Evolutionary conservation across 1,140 invertebrate genomes (phyloP).

Genomic region (Pseudomyrmex concolor): DNA sequence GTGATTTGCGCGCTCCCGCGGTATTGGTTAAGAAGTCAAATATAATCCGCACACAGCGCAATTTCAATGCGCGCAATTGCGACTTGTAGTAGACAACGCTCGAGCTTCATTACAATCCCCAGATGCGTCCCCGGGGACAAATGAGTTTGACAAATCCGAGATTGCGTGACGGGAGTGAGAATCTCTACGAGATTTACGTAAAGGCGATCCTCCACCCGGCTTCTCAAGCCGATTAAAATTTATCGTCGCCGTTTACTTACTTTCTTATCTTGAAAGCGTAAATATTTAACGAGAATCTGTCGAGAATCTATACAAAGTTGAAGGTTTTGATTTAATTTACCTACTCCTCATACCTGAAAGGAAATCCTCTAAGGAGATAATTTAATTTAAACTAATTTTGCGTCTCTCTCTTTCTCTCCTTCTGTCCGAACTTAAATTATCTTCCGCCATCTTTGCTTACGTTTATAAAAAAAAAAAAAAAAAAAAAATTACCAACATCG

Average conservation of each 20-base stretch:
- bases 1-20: slow-evolving; percentile 27
- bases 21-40: slow-evolving; percentile 61
- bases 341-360: not conserved
- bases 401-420: too few species aligned
- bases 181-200: slow-evolving; percentile 45
- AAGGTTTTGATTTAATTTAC: slow-evolving; percentile 36
- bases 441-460: not conserved
- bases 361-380: slow-evolving; percentile 26
- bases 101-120: slow-evolving; percentile 58
- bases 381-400: slow-evolving; percentile 34
- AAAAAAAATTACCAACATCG: not conserved
- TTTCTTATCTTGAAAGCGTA: not conserved
- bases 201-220: not conserved
- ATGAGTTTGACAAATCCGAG: slow-evolving; percentile 65
- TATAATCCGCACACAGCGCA: slow-evolving; percentile 29
- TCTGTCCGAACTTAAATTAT: slow-evolving; percentile 18
- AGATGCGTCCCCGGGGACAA: slow-evolving; percentile 56
- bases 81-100: slow-evolving; percentile 24
- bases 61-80: slow-evolving; percentile 14
- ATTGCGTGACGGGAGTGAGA: slow-evolving; percentile 52
- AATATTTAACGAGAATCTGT: slow-evolving; percentile 26
- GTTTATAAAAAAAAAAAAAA: slow-evolving; percentile 21
- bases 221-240: slow-evolving; percentile 31
- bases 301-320: not conserved
- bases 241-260: slow-evolving; percentile 2